Evolutionary conservation across 35 echinoderm and acorn worm species (phyloP), one percentile per base, ranked within the genome.

Genomic region (Holothuria glaberrima): DNA sequence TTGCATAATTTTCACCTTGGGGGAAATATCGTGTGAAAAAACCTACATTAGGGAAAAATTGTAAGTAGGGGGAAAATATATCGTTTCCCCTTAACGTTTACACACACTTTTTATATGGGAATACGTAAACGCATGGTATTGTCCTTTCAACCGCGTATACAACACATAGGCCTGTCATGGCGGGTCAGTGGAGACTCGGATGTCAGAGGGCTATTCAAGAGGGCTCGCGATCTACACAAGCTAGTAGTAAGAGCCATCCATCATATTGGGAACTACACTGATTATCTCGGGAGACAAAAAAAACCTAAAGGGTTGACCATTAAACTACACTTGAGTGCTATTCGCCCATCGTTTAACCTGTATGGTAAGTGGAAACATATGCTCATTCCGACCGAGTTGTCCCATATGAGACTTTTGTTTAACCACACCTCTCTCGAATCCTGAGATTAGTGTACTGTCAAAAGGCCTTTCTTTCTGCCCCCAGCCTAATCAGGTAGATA

Each of bases 211-310:
- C 61, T 65, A 6, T 65, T 65, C 17, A 65, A 65, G 61, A 65
- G 61, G 61, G 61, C 61, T 28, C 27, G 61, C 61, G 61, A 65
- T 28, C 61, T 65, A 3, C 61, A 65, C 61, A 65, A 65, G 61
- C 27, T 65, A 65, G 61, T 17, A 28, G 61, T 65, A 65, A 65
- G 61, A 65, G 61, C 61, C 61, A 16, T 65, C 17, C 61, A 65
- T 65, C 61, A 65, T 17, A 14, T 66, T 66, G 63, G 12, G 63
- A 66, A 66, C 20, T 66, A 66, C 63, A 66, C 63, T 66, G 63
- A 66, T 66, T 66, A 66, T 66, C 63, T 66, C 63, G 28, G 63
- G 63, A 66, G 63, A 66, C 63, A 66, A 66, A 66, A 66, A 66
- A 21, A 0, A 66, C 63, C 12, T 66, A 66, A 66, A 66, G 63